Evolutionary conservation across 2,888 invertebrate genomes (phyloP).

Genomic region (Melangyna quadrimaculata): DNA sequence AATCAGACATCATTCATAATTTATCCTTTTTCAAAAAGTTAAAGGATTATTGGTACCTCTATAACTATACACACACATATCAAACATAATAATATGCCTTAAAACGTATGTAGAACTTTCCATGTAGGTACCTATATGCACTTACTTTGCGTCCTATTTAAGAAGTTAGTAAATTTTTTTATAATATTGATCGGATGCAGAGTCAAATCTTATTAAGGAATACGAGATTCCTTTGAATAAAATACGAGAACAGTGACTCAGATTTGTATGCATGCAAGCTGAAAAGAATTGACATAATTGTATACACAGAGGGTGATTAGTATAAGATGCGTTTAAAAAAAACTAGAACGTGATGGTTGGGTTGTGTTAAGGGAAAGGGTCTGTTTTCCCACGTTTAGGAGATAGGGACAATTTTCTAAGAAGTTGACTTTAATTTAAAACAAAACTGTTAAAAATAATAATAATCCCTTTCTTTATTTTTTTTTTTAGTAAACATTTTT

Average conservation of each 20-base stretch:
- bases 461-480: too few species aligned
- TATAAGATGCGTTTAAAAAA: too few species aligned
- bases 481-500: too few species aligned
- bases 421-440: too few species aligned
- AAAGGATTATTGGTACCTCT: neutral
- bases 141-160: constrained; percentile 7
- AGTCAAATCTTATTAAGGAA: constrained; percentile 1
- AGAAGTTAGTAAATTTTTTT: constrained; percentile 5
- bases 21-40: constrained; percentile 48
- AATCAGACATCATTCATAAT: constrained; percentile 68
- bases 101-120: neutral
- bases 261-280: neutral
- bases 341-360: too few species aligned
- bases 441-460: too few species aligned
- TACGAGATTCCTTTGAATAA: neutral
- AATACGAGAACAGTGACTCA: constrained; percentile 33
- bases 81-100: neutral
- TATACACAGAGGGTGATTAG: too few species aligned
- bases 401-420: too few species aligned
- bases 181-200: neutral
- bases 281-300: too few species aligned
- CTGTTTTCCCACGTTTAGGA: too few species aligned
- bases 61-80: neutral
- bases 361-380: too few species aligned
- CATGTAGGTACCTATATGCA: neutral